Conservation (phyloP, 2,113 vertebrate species). For the human (Homo sapiens) region GRCh38 chr19:15914001-15914500, state of each 20-base stretch:
- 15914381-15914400: slow-evolving; percentile 84
- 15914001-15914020: too few species aligned
- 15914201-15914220: not conserved
- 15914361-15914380: slow-evolving; percentile 88
- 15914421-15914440: not conserved
- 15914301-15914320: slow-evolving; percentile 93
- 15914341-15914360: slow-evolving; percentile 69
- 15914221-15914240: not conserved
- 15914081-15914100: slow-evolving; percentile 84
- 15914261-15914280: not conserved
- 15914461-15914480: not conserved
- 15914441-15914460: not conserved
- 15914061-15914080: not conserved
- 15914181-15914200: fast-evolving
- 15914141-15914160: too few species aligned
- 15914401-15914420: not conserved
- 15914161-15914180: not conserved
- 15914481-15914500: not conserved
- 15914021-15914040: not conserved
- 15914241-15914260: not conserved
- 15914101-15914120: slow-evolving; percentile 81
- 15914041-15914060: fast-evolving
- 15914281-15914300: fast-evolving
- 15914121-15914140: fast-evolving
- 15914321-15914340: slow-evolving; percentile 89